Evolutionary conservation across 2,113 vertebrate genomes (phyloP).

Genomic region (Choloepus hoffmanni): DNA sequence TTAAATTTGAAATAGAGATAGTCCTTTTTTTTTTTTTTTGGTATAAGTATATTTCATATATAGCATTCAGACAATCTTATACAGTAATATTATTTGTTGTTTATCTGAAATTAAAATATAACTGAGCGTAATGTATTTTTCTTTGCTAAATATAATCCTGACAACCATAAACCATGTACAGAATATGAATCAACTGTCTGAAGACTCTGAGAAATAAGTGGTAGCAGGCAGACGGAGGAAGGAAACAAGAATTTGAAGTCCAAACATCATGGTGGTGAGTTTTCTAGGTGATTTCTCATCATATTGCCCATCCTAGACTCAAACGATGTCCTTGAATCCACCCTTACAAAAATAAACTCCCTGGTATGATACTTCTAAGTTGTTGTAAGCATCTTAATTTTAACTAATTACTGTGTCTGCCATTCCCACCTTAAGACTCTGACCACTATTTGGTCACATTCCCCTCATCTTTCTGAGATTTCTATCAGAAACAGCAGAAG

Average conservation of each 20-base stretch:
- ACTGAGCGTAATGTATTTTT: background rate
- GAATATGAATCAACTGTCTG: background rate
- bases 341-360: background rate
- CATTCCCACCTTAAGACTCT: background rate
- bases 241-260: background rate
- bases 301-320: background rate
- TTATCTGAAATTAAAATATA: background rate
- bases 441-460: background rate
- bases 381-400: background rate
- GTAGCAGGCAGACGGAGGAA: background rate
- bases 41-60: background rate
- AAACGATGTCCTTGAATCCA: too few species aligned
- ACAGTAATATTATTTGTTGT: background rate
- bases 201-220: background rate
- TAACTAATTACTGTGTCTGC: background rate
- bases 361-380: background rate
- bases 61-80: too few species aligned
- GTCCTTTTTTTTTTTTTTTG: background rate
- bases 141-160: background rate
- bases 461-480: background rate
- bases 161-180: background rate
- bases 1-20: too few species aligned
- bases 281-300: background rate
- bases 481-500: background rate
- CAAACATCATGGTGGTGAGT: background rate